Conservation (phyloP, 2,113 vertebrate genomes). For the Saimiri boliviensis region DNA sequence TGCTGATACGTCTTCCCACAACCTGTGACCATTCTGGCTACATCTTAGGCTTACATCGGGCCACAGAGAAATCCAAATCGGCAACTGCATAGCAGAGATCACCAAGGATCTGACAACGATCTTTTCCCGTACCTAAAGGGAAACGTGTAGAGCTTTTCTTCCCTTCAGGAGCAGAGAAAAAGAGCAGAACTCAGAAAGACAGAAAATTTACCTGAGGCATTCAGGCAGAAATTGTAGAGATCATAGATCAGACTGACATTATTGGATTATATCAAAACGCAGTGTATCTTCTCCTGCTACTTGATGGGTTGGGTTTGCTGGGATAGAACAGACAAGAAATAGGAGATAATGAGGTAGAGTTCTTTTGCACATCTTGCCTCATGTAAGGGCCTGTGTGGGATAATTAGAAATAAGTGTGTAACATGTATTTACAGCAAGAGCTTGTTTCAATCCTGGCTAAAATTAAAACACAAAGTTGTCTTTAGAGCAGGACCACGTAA, state of each 20-base stretch:
- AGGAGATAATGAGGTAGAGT: background rate
- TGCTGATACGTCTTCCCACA: background rate
- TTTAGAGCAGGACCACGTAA: background rate
- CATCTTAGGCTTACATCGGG: background rate
- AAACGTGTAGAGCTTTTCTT: background rate
- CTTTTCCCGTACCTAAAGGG: background rate
- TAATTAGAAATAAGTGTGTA: background rate
- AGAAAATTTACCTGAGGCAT: background rate
- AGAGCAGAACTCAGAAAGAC: background rate
- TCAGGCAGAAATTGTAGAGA: background rate
- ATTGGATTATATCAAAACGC: background rate
- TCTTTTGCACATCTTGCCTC: background rate
- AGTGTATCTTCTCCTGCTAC: background rate
- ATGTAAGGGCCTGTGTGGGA: background rate
- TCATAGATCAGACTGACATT: background rate
- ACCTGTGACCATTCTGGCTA: background rate
- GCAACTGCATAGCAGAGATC: background rate
- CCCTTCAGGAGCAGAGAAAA: background rate
- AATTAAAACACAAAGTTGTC: conserved; percentile 3
- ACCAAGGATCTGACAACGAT: too few species aligned
- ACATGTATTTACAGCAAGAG: background rate
- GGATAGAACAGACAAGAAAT: background rate
- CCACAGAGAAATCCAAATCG: background rate
- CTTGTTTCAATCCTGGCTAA: background rate
- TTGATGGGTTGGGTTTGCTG: background rate